These are phyloP conservation scores for Pteria penguin DNA, from an alignment of 2,888 invertebrate genomes.

Conservation along the genomic window DNA sequence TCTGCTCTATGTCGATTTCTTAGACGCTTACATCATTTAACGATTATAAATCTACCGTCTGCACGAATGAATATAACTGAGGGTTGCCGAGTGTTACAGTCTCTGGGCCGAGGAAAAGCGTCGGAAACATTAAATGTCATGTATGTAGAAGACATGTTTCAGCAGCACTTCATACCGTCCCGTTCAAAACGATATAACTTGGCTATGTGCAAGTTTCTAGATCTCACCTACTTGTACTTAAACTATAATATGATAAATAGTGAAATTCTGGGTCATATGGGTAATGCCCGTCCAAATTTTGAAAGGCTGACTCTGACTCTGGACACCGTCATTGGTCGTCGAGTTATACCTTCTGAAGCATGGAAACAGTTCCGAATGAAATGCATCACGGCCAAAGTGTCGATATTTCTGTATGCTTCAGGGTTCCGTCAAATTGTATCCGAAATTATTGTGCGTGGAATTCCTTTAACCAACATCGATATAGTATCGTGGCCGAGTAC, in stretches of 20 bases:
- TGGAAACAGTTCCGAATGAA: slow-evolving; percentile 47
- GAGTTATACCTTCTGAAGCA: slow-evolving; percentile 45
- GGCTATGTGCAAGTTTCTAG: slow-evolving; percentile 48
- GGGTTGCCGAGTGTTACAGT: slow-evolving; percentile 56
- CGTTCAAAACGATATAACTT: slow-evolving; percentile 41
- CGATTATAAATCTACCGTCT: slow-evolving; percentile 47
- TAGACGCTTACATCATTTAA: slow-evolving; percentile 48
- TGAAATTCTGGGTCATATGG: slow-evolving; percentile 45
- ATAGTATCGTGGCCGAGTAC: slow-evolving; percentile 53
- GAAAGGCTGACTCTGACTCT: slow-evolving; percentile 51
- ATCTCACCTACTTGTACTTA: slow-evolving; percentile 12
- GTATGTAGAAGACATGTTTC: slow-evolving; percentile 58
- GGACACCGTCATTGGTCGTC: slow-evolving; percentile 50
- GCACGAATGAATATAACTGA: slow-evolving; percentile 52
- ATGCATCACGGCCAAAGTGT: slow-evolving; percentile 45
- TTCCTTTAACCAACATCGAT: slow-evolving; percentile 52
- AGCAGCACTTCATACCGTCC: slow-evolving; percentile 49
- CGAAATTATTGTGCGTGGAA: slow-evolving; percentile 50
- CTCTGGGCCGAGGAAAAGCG: slow-evolving; percentile 48
- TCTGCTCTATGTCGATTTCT: slow-evolving; percentile 54
- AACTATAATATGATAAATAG: slow-evolving; percentile 54
- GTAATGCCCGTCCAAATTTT: slow-evolving; percentile 36
- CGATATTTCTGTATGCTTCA: slow-evolving; percentile 52
- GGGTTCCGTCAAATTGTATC: slow-evolving; percentile 51
- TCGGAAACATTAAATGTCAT: slow-evolving; percentile 41